phyloP scores from a whole-genome alignment of 2,797 vertebrate species.

The Mycteria americana region DNA sequence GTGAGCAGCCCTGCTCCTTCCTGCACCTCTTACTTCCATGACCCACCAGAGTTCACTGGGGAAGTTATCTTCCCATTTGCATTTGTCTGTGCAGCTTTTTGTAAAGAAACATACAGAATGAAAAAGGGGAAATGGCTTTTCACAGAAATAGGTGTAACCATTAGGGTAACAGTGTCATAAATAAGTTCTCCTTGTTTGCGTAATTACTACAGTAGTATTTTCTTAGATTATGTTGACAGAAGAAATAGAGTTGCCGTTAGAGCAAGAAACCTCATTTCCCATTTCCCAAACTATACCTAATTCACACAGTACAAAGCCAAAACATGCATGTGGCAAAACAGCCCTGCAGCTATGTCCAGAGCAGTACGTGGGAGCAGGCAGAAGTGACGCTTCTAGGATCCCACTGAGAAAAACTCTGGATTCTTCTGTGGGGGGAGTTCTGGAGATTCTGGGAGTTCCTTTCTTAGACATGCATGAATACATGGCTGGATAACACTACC shows the following conservation, averaged over 20 bases:
- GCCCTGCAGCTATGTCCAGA: neutral
- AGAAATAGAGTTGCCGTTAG: neutral
- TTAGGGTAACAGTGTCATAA: neutral
- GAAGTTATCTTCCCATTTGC: neutral
- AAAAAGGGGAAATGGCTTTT: neutral
- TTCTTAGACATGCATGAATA: neutral
- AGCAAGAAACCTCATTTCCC: neutral
- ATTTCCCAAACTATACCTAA: neutral
- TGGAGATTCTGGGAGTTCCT: neutral
- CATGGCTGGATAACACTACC: neutral
- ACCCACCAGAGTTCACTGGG: fast-evolving
- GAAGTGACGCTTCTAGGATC: neutral
- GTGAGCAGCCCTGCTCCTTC: neutral
- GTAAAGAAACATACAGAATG: neutral
- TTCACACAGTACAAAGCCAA: neutral
- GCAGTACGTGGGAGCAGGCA: neutral
- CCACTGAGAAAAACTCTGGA: neutral
- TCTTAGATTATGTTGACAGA: neutral
- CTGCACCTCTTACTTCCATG: neutral
- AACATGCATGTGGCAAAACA: neutral
- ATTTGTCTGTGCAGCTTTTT: neutral
- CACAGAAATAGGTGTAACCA: neutral
- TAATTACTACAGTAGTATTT: neutral
- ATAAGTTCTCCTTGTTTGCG: neutral
- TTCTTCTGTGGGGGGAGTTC: neutral